A percentile compares a stretch with the other conserved stretches of the same genome.
Evolutionary conservation across 2,888 invertebrate species (phyloP).

Genomic region (Candidula unifasciata): DNA sequence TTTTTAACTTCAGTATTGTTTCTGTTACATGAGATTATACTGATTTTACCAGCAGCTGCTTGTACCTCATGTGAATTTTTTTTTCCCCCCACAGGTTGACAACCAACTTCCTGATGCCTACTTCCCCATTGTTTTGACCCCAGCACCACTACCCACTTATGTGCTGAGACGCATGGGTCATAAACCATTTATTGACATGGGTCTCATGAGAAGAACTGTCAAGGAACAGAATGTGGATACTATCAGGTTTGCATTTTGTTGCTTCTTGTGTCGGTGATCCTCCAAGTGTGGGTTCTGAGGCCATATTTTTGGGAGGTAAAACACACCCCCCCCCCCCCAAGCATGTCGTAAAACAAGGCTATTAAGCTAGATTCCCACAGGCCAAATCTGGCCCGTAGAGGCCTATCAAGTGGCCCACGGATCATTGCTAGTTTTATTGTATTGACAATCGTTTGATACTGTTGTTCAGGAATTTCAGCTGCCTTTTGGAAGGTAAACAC

Average conservation of each 20-base stretch:
- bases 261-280: slow-evolving; percentile 78
- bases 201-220: slow-evolving; percentile 74
- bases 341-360: too few relatives aligned
- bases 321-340: too few relatives aligned
- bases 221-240: slow-evolving; percentile 76
- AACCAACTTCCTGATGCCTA: slow-evolving; percentile 86
- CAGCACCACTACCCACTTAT: slow-evolving; percentile 81
- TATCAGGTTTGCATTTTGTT: slow-evolving; percentile 74
- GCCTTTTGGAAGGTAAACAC: too few relatives aligned
- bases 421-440: too few relatives aligned
- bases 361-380: too few relatives aligned
- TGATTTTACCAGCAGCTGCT: neutral
- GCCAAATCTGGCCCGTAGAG: too few relatives aligned
- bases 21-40: neutral
- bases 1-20: too few relatives aligned
- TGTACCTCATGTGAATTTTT: neutral
- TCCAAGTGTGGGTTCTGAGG: too few relatives aligned
- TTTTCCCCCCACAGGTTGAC: slow-evolving; percentile 84
- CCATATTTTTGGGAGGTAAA: too few relatives aligned
- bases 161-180: slow-evolving; percentile 79
- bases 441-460: too few relatives aligned
- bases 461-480: too few relatives aligned
- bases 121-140: slow-evolving; percentile 84
- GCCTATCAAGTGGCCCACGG: too few relatives aligned
- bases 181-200: slow-evolving; percentile 82